Percentiles rank a stretch among this genome's conserved stretches.
Conservation (phyloP, 1,140 invertebrate genomes). For the Atta cephalotes region DNA sequence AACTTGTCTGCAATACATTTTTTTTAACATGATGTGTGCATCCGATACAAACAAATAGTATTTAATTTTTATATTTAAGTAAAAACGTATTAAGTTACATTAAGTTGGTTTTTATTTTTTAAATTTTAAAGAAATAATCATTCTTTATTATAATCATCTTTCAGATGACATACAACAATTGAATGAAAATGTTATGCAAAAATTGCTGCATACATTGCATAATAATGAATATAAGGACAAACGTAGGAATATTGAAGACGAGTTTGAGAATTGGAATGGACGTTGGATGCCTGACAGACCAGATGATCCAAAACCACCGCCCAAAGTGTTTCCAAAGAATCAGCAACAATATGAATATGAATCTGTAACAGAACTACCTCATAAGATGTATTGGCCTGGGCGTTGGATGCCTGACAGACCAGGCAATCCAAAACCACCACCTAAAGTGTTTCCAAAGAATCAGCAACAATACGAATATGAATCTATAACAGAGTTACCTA, state of each 20-base stretch:
- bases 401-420: conserved; percentile 82
- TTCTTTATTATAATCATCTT: neutral
- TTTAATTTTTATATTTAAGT: neutral
- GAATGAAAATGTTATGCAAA: neutral
- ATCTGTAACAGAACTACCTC: neutral
- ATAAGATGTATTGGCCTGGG: conserved; percentile 60
- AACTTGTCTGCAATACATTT: neutral
- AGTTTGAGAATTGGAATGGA: conserved; percentile 80
- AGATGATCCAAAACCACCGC: conserved; percentile 76
- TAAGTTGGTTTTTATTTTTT: neutral
- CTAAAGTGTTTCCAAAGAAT: conserved; percentile 70
- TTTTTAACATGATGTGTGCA: neutral
- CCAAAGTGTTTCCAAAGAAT: conserved; percentile 70
- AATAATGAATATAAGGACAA: conserved; percentile 53
- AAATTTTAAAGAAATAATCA: neutral
- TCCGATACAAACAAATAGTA: neutral
- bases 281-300: conserved; percentile 82
- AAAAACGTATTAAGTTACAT: neutral
- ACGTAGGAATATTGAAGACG: conserved; percentile 64
- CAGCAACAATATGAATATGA: neutral
- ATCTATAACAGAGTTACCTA: neutral
- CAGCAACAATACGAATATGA: neutral
- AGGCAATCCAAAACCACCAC: conserved; percentile 76
- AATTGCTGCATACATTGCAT: conserved; percentile 32
- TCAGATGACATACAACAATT: neutral